Percentiles rank a stretch among this genome's conserved stretches.
phyloP scores from a whole-genome alignment of 2,888 invertebrate species.

The Torymus auratus region DNA sequence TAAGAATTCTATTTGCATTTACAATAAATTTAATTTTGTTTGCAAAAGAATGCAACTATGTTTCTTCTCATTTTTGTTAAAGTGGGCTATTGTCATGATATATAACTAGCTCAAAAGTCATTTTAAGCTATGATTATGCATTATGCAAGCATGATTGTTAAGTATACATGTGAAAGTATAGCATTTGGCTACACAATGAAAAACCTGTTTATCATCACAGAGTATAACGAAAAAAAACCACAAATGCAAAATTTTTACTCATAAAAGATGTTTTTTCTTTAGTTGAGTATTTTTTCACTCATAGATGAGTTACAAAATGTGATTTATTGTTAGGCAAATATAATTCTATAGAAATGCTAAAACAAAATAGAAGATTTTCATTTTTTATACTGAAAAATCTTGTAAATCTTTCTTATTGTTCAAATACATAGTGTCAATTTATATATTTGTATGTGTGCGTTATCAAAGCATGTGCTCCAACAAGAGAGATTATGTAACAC shows the following conservation, averaged over 20 bases:
- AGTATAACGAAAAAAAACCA: neutral
- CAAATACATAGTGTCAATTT: constrained; percentile 25
- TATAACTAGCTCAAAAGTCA: constrained; percentile 6
- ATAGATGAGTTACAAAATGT: neutral
- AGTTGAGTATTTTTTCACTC: neutral
- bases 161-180: constrained; percentile 16
- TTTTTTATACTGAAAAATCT: neutral
- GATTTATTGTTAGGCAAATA: neutral
- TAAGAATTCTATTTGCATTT: constrained; percentile 15
- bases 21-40: neutral
- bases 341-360: neutral
- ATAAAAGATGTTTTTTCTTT: constrained; percentile 11
- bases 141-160: constrained; percentile 56
- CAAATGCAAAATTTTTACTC: neutral
- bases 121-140: constrained; percentile 40
- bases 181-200: constrained; percentile 28
- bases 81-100: too few relatives aligned
- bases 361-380: constrained; percentile 1
- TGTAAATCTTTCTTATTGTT: constrained; percentile 25
- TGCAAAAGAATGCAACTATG: constrained; percentile 1
- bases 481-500: constrained; percentile 69
- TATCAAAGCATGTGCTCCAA: constrained; percentile 61
- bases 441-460: constrained; percentile 16
- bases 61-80: neutral
- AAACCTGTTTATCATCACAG: constrained; percentile 12